phyloP scores from a whole-genome alignment of 2,797 vertebrate species.

The Myotis daubentonii region DNA sequence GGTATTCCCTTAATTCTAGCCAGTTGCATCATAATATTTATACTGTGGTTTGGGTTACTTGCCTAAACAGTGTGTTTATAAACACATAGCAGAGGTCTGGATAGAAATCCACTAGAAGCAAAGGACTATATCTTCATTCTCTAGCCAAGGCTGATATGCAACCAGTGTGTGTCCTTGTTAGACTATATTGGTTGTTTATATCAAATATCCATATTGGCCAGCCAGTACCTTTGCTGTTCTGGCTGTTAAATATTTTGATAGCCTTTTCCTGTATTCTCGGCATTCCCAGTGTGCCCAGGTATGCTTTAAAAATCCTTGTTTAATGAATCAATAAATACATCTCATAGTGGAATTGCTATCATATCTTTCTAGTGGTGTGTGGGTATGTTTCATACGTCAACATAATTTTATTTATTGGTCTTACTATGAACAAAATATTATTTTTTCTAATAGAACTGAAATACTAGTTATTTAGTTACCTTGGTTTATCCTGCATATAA shows the following conservation, averaged over 20 bases:
- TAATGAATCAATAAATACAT: conserved; percentile 43
- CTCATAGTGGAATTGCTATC: background rate
- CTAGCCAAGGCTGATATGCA: background rate
- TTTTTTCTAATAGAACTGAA: conserved; percentile 46
- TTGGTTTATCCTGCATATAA: conserved; percentile 6
- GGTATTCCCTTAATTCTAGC: conserved; percentile 18
- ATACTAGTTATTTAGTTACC: background rate
- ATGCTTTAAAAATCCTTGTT: conserved; percentile 39
- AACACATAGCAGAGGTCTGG: background rate
- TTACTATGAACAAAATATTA: conserved; percentile 28
- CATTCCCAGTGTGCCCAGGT: background rate
- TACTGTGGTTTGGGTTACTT: background rate
- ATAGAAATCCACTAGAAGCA: background rate
- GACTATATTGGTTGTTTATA: background rate
- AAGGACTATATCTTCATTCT: background rate
- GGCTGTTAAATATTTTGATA: background rate
- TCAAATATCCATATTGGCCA: background rate
- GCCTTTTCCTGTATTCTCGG: background rate
- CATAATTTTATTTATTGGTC: conserved; percentile 31
- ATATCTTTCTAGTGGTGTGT: background rate
- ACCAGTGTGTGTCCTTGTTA: background rate
- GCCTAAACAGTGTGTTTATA: background rate
- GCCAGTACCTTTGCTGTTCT: background rate
- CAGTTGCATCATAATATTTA: background rate
- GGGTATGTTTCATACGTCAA: background rate